Conservation (phyloP, 2,113 vertebrate species). For the Gymnobelideus leadbeateri region DNA sequence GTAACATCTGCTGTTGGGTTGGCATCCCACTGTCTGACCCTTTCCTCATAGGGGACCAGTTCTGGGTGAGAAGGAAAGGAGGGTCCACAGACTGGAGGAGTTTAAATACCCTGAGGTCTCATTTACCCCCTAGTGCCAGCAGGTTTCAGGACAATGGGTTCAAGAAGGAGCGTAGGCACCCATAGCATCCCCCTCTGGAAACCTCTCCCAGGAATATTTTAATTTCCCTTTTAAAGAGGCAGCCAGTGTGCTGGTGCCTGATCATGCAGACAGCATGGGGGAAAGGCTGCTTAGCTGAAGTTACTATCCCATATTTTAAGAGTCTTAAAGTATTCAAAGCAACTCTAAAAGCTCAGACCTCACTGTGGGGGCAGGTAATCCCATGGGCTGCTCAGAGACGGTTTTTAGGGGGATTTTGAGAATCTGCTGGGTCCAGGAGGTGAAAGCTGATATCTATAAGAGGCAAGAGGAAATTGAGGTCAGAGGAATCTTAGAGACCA, state of each 20-base stretch:
- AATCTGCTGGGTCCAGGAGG: not conserved
- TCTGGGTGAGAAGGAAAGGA: not conserved
- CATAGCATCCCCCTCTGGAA: not conserved
- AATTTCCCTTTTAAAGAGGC: not conserved
- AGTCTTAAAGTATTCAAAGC: not conserved
- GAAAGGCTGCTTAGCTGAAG: not conserved
- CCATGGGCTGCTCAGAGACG: not conserved
- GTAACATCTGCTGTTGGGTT: not conserved
- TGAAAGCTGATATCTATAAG: not conserved
- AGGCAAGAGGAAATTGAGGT: not conserved
- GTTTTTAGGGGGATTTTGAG: not conserved
- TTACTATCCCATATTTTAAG: not conserved
- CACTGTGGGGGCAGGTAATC: not conserved
- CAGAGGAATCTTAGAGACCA: not conserved
- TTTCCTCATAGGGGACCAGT: not conserved
- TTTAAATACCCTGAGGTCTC: constrained; percentile 34
- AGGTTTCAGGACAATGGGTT: not conserved
- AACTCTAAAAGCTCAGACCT: not conserved
- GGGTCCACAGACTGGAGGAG: not conserved
- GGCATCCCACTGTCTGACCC: not conserved
- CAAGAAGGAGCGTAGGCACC: not conserved
- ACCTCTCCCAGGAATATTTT: not conserved
- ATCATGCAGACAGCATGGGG: not conserved
- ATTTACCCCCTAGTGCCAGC: not conserved
- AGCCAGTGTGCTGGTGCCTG: not conserved